Conservation (phyloP, 2,113 vertebrate species). For the Panthera uncia region DNA sequence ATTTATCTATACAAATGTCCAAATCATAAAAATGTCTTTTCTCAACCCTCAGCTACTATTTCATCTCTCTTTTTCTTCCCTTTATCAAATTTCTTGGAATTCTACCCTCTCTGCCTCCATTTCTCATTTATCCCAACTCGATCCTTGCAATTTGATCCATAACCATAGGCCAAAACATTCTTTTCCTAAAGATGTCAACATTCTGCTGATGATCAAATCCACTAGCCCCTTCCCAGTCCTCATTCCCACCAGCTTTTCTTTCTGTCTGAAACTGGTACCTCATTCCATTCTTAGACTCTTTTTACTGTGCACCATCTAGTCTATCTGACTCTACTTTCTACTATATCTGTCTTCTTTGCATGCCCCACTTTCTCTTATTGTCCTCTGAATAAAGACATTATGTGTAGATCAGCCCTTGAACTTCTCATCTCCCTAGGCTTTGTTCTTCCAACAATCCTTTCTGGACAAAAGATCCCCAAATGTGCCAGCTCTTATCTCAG, state of each 20-base stretch:
- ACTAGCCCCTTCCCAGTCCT: neutral
- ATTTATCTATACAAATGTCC: neutral
- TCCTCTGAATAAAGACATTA: neutral
- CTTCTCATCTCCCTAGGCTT: neutral
- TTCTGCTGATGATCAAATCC: neutral
- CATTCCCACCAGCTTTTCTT: neutral
- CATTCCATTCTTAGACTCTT: neutral
- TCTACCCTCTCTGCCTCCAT: neutral
- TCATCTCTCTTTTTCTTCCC: neutral
- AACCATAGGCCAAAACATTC: neutral
- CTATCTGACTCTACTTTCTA: neutral
- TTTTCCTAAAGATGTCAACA: neutral
- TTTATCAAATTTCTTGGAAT: neutral
- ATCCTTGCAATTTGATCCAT: neutral
- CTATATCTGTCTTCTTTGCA: neutral
- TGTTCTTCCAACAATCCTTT: neutral
- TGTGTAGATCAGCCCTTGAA: neutral
- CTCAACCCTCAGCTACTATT: neutral
- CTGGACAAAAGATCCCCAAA: neutral
- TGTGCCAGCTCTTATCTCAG: neutral
- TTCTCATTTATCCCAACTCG: conserved; percentile 10
- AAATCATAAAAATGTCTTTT: neutral
- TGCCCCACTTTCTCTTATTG: neutral
- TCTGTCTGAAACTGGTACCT: neutral
- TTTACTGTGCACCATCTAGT: neutral